Conservation (phyloP, 2,888 invertebrate genomes). For the Morpho achilles region DNA sequence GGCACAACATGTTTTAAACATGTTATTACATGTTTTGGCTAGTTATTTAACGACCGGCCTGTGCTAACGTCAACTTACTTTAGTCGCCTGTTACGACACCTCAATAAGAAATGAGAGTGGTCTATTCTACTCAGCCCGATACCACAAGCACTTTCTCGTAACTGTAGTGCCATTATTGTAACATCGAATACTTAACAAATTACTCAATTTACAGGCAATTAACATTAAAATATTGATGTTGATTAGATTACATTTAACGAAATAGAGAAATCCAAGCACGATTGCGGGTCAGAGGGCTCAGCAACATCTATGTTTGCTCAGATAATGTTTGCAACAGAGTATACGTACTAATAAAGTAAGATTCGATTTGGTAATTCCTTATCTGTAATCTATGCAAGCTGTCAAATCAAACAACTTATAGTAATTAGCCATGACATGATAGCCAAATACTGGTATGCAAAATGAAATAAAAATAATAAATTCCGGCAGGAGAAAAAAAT, state of each 20-base stretch:
- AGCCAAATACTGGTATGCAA: not conserved
- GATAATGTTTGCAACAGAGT: conserved; percentile 17
- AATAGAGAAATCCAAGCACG: conserved; percentile 19
- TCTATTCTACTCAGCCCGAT: too few species aligned
- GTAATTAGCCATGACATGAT: conserved; percentile 2
- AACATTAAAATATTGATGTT: conserved; percentile 16
- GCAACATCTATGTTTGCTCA: conserved; percentile 8
- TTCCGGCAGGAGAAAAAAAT: not conserved
- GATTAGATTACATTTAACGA: conserved; percentile 21
- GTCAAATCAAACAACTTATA: conserved; percentile 5
- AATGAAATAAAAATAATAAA: not conserved
- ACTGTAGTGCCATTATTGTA: not conserved
- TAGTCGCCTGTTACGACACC: too few species aligned
- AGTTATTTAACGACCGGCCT: too few species aligned
- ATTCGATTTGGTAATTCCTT: conserved; percentile 12
- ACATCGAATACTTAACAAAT: not conserved
- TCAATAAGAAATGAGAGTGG: too few species aligned
- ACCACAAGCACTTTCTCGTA: not conserved
- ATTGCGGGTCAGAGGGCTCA: conserved; percentile 24
- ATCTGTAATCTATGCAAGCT: not conserved
- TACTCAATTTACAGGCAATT: conserved; percentile 8
- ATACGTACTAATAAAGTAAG: conserved; percentile 17
- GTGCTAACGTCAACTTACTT: too few species aligned
- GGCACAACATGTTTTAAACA: too few species aligned
- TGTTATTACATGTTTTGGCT: too few species aligned